phyloP scores from a whole-genome alignment of 2,888 invertebrate genomes.

The Noctua fimbriata region DNA sequence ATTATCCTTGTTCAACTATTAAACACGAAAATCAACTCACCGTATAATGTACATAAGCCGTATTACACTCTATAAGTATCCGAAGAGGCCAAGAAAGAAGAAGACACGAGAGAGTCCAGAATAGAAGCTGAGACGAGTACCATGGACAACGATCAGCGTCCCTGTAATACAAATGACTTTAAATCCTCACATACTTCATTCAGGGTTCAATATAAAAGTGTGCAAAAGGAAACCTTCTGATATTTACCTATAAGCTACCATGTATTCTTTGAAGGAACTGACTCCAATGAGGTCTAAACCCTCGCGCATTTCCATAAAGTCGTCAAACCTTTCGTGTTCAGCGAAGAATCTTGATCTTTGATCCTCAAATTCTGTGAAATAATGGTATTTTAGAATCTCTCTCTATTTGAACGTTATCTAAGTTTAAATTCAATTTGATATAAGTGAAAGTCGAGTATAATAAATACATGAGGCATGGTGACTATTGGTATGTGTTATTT shows the following conservation, averaged over 20 bases:
- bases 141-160: conserved; percentile 90
- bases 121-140: conserved; percentile 93
- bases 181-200: conserved; percentile 50
- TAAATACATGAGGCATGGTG: background rate
- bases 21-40: conserved; percentile 80
- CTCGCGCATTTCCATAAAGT: conserved; percentile 96
- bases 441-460: background rate
- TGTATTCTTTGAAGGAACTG: conserved; percentile 89
- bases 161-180: conserved; percentile 75
- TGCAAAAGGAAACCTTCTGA: conserved; percentile 32
- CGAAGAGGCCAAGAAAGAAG: conserved; percentile 96
- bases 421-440: background rate
- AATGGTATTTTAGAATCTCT: background rate
- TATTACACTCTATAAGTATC: conserved; percentile 94
- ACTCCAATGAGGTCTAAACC: conserved; percentile 94
- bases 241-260: conserved; percentile 88
- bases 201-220: conserved; percentile 7
- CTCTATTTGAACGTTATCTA: background rate
- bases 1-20: background rate
- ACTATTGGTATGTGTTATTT: background rate
- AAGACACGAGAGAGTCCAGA: conserved; percentile 93
- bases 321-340: conserved; percentile 94
- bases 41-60: conserved; percentile 95
- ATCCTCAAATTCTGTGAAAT: conserved; percentile 93
- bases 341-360: conserved; percentile 94